Percentiles rank a stretch among this genome's conserved stretches.
Evolutionary conservation across 2,797 vertebrate genomes (phyloP).

Genomic region (Anisognathus igniventris): DNA sequence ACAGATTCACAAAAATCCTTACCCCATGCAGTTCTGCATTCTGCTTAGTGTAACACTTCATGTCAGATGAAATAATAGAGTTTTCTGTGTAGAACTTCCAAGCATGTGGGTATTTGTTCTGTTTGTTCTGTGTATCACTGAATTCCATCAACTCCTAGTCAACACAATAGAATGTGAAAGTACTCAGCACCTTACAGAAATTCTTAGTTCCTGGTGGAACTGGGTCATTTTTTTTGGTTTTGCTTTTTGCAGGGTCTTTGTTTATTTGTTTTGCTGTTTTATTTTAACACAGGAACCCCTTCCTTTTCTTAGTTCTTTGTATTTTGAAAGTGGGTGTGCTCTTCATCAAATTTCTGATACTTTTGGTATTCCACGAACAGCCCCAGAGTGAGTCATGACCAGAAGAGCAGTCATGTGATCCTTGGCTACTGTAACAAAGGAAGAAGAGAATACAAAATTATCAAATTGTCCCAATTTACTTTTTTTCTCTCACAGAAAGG

Average conservation of each 20-base stretch:
- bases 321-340: neutral
- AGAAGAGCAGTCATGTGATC: neutral
- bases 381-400: neutral
- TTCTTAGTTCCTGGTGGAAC: neutral
- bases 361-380: neutral
- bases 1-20: neutral
- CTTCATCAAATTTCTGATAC: neutral
- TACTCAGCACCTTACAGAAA: neutral
- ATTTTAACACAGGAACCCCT: fast-evolving
- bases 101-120: neutral
- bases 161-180: neutral
- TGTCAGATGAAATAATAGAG: neutral
- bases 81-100: neutral
- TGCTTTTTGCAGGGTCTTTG: fast-evolving
- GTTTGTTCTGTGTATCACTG: neutral
- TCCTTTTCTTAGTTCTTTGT: neutral
- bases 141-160: neutral
- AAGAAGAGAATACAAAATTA: neutral
- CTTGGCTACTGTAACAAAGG: neutral
- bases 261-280: neutral
- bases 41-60: neutral
- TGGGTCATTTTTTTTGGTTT: fast-evolving
- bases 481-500: neutral
- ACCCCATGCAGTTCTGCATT: neutral
- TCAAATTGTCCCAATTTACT: neutral